These are phyloP conservation scores for Graptemys geographica DNA, from an alignment of 2,797 vertebrate species.

Conservation along the genomic window DNA sequence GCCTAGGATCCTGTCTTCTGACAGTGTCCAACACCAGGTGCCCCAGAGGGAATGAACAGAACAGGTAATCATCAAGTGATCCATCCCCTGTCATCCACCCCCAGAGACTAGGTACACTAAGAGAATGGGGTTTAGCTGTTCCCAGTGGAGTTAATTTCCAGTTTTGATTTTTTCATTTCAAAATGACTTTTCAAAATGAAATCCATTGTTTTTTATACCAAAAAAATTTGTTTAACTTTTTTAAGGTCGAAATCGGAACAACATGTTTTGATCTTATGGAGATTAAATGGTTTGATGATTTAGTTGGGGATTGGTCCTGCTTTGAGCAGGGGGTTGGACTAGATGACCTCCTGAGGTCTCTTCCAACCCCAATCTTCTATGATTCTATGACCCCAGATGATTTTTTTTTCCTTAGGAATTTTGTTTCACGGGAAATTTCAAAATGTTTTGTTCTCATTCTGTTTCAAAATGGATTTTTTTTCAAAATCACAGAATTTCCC, in stretches of 20 bases:
- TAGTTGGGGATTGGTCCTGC: too few species aligned
- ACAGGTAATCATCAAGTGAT: neutral
- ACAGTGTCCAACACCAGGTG: neutral
- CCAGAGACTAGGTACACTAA: neutral
- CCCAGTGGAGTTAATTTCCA: neutral
- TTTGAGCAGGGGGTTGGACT: too few species aligned
- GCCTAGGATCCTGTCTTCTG: neutral
- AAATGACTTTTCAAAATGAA: neutral
- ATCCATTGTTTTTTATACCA: neutral
- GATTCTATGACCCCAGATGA: neutral
- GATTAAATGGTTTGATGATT: neutral
- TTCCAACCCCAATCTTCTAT: too few species aligned
- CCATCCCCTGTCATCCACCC: neutral
- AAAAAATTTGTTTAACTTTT: neutral
- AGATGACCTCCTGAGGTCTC: too few species aligned
- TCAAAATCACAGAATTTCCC: neutral
- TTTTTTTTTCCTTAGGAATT: neutral
- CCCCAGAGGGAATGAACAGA: neutral
- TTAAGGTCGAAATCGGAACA: neutral
- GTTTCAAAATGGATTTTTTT: neutral
- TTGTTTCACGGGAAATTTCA: neutral
- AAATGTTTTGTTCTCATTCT: neutral
- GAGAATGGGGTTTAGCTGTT: neutral
- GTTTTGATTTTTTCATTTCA: neutral
- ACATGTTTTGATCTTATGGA: neutral